These are phyloP conservation scores for Wiebesia pumilae DNA, from an alignment of 1,140 invertebrate genomes.

Conservation along the genomic window DNA sequence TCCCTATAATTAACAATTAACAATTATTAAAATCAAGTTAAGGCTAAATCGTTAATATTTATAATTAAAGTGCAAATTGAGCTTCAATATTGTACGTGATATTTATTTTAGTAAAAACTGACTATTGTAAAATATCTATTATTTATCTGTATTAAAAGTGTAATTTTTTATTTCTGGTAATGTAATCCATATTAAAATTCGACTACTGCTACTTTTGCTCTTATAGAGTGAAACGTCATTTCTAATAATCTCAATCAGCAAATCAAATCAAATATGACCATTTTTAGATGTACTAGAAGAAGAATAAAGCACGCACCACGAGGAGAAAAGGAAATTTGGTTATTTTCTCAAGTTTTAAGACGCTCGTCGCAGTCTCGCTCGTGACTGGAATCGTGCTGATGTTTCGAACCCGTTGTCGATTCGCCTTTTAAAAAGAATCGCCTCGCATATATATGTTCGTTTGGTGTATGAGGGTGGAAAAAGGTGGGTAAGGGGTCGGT, in stretches of 20 bases:
- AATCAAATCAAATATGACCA: not conserved
- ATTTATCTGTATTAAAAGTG: not conserved
- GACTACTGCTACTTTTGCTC: not conserved
- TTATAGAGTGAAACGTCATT: not conserved
- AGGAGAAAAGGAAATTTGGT: slow-evolving; percentile 18
- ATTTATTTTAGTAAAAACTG: not conserved
- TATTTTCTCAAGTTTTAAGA: slow-evolving; percentile 49
- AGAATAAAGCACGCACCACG: not conserved
- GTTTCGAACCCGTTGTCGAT: not conserved
- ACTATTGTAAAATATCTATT: not conserved
- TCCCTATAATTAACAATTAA: too few species aligned
- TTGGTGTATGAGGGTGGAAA: not conserved
- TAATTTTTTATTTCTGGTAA: not conserved
- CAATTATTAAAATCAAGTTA: too few species aligned
- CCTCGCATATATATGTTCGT: too few species aligned
- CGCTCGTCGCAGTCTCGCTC: slow-evolving; percentile 31
- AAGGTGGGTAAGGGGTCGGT: not conserved
- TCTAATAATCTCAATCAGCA: not conserved
- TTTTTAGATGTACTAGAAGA: not conserved
- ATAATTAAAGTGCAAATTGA: too few species aligned
- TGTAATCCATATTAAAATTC: not conserved
- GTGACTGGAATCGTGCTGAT: slow-evolving; percentile 39
- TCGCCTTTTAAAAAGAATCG: not conserved
- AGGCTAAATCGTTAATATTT: too few species aligned
- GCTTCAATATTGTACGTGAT: too few species aligned